Percentiles rank a stretch among this genome's conserved stretches.
Evolutionary conservation across 2,888 invertebrate genomes (phyloP).

Genomic region (Habroteleia sp.): DNA sequence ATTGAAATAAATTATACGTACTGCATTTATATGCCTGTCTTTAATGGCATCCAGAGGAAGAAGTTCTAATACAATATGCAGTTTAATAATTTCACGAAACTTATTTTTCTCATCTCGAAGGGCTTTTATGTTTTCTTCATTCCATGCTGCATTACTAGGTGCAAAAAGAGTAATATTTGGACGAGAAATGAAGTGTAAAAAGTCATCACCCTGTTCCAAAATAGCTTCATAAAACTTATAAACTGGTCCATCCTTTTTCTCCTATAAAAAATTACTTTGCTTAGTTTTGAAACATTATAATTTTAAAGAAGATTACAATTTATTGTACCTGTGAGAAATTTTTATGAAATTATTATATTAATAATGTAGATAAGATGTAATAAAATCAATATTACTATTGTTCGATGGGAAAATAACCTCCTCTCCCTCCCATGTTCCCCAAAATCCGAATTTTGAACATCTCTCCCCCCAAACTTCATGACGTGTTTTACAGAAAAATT

Average conservation of each 20-base stretch:
- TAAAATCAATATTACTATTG: no score
- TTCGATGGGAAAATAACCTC: no score
- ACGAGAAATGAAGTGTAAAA: slow-evolving; percentile 86
- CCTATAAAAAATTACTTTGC: no score
- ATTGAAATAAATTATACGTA: slow-evolving; percentile 79
- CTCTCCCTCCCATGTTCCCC: no score
- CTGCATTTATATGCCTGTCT: slow-evolving; percentile 87
- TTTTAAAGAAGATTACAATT: no score
- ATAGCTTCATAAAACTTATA: slow-evolving; percentile 92
- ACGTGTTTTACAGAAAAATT: no score
- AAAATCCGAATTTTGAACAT: no score
- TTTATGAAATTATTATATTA: no score
- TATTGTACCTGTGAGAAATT: no score
- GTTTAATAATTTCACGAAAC: slow-evolving; percentile 88
- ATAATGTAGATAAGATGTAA: no score
- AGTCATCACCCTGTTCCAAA: slow-evolving; percentile 88
- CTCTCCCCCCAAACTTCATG: no score
- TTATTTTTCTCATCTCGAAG: slow-evolving; percentile 85
- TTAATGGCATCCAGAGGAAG: slow-evolving; percentile 89
- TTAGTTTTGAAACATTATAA: no score
- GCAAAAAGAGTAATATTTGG: slow-evolving; percentile 92
- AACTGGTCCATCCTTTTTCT: slow-evolving; percentile 88
- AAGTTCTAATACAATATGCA: slow-evolving; percentile 90
- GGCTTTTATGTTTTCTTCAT: slow-evolving; percentile 87
- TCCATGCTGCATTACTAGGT: slow-evolving; percentile 94